Percentiles rank a stretch among this genome's conserved stretches.
phyloP scores from a whole-genome alignment of 2,797 vertebrate species.

The Schizopygopsis pylzovi region DNA sequence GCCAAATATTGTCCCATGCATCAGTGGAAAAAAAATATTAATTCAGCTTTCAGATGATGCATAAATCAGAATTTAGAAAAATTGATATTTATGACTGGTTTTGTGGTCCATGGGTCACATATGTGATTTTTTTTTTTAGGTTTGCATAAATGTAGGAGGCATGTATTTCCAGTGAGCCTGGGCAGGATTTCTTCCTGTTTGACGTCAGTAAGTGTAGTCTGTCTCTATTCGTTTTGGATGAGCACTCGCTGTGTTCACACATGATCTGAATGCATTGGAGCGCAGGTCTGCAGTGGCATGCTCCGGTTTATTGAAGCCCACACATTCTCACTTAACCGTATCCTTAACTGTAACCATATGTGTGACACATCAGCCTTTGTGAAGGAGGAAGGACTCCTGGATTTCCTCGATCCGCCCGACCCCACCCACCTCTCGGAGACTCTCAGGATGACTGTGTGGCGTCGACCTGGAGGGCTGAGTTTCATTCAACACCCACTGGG shows the following conservation, averaged over 20 bases:
- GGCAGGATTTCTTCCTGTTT: background rate
- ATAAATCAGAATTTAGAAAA: too few species aligned
- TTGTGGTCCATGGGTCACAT: too few species aligned
- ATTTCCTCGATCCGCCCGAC: conserved; percentile 10
- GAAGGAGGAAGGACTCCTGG: conserved; percentile 7
- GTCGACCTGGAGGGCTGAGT: conserved; percentile 33
- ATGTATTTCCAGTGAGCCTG: background rate
- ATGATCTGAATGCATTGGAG: conserved; percentile 38
- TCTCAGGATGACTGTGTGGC: conserved; percentile 22
- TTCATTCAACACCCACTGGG: conserved; percentile 68
- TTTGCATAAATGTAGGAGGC: background rate
- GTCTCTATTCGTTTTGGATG: background rate
- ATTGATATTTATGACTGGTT: too few species aligned
- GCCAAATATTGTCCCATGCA: too few species aligned
- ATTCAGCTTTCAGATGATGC: too few species aligned
- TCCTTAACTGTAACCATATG: conserved; percentile 5
- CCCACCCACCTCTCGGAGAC: conserved; percentile 1
- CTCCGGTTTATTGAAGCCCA: conserved; percentile 20
- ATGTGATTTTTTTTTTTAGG: background rate
- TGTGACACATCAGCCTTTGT: conserved; percentile 50
- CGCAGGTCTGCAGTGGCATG: conserved; percentile 19
- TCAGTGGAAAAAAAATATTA: too few species aligned
- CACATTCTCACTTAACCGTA: conserved; percentile 40
- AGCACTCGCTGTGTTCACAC: conserved; percentile 47
- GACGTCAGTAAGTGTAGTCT: background rate